Conservation (phyloP, 2,888 invertebrate species). For the Heliconius cydno region DNA sequence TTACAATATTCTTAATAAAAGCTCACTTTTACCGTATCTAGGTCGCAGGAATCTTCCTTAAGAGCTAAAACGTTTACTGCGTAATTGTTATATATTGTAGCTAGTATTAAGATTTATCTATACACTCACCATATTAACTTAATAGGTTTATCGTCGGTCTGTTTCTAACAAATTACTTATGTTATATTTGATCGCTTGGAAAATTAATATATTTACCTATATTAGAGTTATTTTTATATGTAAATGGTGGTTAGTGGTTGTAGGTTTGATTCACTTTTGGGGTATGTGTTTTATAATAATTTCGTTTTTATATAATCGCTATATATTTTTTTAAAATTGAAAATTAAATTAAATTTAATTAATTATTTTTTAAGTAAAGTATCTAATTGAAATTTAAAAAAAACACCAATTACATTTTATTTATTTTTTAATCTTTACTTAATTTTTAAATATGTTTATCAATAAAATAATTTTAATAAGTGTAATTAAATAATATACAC, state of each 20-base stretch:
- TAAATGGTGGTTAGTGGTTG: neutral
- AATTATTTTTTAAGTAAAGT: too few relatives aligned
- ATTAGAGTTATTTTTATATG: neutral
- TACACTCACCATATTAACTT: slow-evolving; percentile 38
- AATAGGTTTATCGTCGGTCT: slow-evolving; percentile 38
- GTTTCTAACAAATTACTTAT: slow-evolving; percentile 22
- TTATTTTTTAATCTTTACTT: too few relatives aligned
- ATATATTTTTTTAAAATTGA: too few relatives aligned
- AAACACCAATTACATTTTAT: too few relatives aligned
- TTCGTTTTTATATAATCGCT: neutral
- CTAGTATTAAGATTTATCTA: slow-evolving; percentile 48
- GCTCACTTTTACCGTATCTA: slow-evolving; percentile 54
- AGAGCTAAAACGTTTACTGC: slow-evolving; percentile 48
- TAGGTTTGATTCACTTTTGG: neutral
- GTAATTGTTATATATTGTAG: slow-evolving; percentile 49
- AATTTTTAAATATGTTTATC: too few relatives aligned
- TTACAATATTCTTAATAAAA: slow-evolving; percentile 30
- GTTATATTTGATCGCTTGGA: slow-evolving; percentile 12
- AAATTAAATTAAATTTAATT: too few relatives aligned
- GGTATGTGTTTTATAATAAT: neutral
- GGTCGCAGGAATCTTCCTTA: slow-evolving; percentile 57
- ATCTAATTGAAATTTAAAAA: too few relatives aligned
- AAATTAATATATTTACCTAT: neutral
- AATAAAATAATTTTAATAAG: neutral
- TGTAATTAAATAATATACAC: neutral